phyloP scores from a whole-genome alignment of 2,113 vertebrate genomes.

The Austrofundulus limnaeus region DNA sequence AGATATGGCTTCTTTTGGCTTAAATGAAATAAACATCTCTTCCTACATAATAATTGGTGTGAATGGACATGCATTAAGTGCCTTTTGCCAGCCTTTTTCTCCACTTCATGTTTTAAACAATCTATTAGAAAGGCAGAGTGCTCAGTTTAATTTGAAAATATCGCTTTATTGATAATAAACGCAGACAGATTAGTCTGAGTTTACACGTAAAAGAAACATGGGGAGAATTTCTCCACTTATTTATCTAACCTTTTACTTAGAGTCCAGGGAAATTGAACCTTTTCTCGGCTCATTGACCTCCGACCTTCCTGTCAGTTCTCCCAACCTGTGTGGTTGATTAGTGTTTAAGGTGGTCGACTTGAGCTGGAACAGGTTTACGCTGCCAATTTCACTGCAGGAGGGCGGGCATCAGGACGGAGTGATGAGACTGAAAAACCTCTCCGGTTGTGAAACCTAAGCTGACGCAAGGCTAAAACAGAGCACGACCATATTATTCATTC shows the following conservation, averaged over 20 bases:
- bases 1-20: not conserved
- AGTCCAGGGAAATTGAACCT: constrained; percentile 6
- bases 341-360: constrained; percentile 55
- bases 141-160: constrained; percentile 11
- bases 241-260: constrained; percentile 29
- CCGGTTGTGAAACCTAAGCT: constrained; percentile 60
- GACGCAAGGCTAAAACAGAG: constrained; percentile 56
- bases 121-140: constrained; percentile 1
- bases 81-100: not conserved
- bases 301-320: constrained; percentile 59
- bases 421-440: constrained; percentile 36
- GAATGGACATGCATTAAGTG: no score
- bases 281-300: constrained; percentile 61
- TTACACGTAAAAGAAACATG: constrained; percentile 17
- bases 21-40: not conserved
- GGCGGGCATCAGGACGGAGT: constrained; percentile 30
- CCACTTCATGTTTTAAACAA: constrained; percentile 1
- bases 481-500: constrained; percentile 55
- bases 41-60: no score
- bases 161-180: constrained; percentile 24
- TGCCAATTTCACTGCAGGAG: constrained; percentile 48
- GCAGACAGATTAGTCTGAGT: not conserved
- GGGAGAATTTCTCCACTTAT: constrained; percentile 18
- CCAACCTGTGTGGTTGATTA: constrained; percentile 47
- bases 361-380: constrained; percentile 62